Base-by-base conservation (phyloP, 2,797 vertebrate genomes). In the Mareca strepera region DNA sequence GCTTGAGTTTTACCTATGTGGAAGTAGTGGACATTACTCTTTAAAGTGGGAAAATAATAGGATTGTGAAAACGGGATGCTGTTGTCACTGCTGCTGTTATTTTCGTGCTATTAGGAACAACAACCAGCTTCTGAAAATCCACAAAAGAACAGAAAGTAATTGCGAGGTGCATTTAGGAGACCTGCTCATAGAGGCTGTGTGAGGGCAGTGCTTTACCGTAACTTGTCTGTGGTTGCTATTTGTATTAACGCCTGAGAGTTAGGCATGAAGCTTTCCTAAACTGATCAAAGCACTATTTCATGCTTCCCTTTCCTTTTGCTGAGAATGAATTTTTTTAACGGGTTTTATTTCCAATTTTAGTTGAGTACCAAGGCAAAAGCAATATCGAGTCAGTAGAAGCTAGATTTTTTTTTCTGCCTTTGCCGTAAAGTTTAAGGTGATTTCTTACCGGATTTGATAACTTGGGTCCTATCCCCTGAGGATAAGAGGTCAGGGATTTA, bases 21-120 rank as follows among this genome's bases (percentile, higher is more conserved):
- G 62, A 90, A 90, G 44, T 68, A 93, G 90, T 16, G 4, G 74
- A 89, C 16, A 33, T 92, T 82, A 53, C 66, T 92, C 77, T 90
- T 60, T 80, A 17, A 89, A 86, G 62, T 55, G 28, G 86, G 82
- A 77, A 95, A 94, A 95, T 56, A 52, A 84, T 64, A 83, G 55
- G 46, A 23, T 37, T 75, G 44, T 86, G 69, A 76, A 93, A 92
- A 72, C 41, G 60, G 26, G 17, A 12, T 52, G 41, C 26, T 75
- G 1, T 53, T 70, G 56, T 92, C 72, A 29, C 64, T 82, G 81
- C 64, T 69, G 41, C 62, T 82, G 68, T 74, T 92, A 20, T 85
- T 85, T 85, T 90, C 81, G 13, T 43, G 72, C 69, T 68, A 33
- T 82, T 85, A 39, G 17, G 67, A 93, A 64, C 74, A 87, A 67